phyloP scores from a whole-genome alignment of 2,888 invertebrate genomes.

The Lampropteryx suffumata region DNA sequence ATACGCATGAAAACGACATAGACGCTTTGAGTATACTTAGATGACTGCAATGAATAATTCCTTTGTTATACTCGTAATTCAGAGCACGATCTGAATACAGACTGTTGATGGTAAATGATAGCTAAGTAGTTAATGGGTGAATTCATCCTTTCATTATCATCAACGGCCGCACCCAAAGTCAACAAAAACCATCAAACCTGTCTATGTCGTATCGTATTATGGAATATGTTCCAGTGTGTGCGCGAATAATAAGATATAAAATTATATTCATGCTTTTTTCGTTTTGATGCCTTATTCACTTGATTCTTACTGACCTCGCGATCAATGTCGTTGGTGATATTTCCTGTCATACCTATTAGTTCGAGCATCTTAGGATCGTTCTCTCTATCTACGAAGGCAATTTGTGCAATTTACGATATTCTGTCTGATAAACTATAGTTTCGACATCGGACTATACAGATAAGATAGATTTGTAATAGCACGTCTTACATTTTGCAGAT shows the following conservation, averaged over 20 bases:
- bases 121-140: conserved; percentile 2
- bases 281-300: neutral
- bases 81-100: conserved; percentile 43
- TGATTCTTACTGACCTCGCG: conserved; percentile 1
- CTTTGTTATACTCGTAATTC: conserved; percentile 52
- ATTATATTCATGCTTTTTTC: no score
- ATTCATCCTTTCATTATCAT: neutral
- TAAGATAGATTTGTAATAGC: conserved; percentile 5
- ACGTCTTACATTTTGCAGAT: neutral
- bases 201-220: no score
- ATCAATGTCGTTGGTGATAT: conserved; percentile 1
- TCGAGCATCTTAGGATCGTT: neutral
- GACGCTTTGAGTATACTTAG: conserved; percentile 31
- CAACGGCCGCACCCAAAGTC: neutral
- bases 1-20: conserved; percentile 24
- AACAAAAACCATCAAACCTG: no score
- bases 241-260: no score
- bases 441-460: conserved; percentile 6
- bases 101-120: conserved; percentile 16
- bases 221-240: no score
- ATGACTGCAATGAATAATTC: conserved; percentile 46
- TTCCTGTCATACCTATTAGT: neutral
- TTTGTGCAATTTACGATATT: conserved; percentile 3
- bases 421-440: neutral
- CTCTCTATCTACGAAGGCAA: neutral